Percentiles rank a stretch among this genome's conserved stretches.
Evolutionary conservation across 2,113 vertebrate genomes (phyloP).

Genomic region (Holacanthus passer): DNA sequence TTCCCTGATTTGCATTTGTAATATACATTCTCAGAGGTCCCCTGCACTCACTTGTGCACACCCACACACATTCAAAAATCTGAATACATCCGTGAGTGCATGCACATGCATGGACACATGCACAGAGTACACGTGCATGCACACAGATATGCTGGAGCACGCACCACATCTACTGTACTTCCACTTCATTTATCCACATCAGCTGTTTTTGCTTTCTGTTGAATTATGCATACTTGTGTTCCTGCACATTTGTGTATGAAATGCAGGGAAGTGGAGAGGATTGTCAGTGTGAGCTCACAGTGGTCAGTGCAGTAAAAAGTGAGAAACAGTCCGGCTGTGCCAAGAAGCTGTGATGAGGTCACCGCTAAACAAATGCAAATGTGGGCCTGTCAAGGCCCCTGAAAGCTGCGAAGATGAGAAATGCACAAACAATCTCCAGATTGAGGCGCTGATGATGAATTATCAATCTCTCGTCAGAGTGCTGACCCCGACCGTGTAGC

Average conservation of each 20-base stretch:
- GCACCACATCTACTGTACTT: constrained; percentile 34
- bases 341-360: constrained; percentile 50
- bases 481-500: constrained; percentile 48
- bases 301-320: constrained; percentile 46
- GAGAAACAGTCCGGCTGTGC: constrained; percentile 20
- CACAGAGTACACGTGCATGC: not conserved
- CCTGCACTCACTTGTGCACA: constrained; percentile 19
- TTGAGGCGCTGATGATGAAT: constrained; percentile 57
- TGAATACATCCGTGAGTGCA: constrained; percentile 18
- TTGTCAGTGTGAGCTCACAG: constrained; percentile 13
- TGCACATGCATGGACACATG: constrained; percentile 26
- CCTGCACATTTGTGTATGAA: constrained; percentile 55
- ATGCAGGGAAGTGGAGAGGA: constrained; percentile 12
- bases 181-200: constrained; percentile 66
- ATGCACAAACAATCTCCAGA: constrained; percentile 46
- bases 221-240: constrained; percentile 74
- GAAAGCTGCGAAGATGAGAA: constrained; percentile 51
- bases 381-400: constrained; percentile 8
- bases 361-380: constrained; percentile 60
- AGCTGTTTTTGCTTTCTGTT: constrained; percentile 70
- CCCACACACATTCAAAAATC: constrained; percentile 50
- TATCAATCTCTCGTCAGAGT: constrained; percentile 57
- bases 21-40: constrained; percentile 53
- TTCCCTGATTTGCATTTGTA: constrained; percentile 65
- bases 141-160: constrained; percentile 25